Conservation (phyloP, 2,888 invertebrate species). For the Noctua pronuba region DNA sequence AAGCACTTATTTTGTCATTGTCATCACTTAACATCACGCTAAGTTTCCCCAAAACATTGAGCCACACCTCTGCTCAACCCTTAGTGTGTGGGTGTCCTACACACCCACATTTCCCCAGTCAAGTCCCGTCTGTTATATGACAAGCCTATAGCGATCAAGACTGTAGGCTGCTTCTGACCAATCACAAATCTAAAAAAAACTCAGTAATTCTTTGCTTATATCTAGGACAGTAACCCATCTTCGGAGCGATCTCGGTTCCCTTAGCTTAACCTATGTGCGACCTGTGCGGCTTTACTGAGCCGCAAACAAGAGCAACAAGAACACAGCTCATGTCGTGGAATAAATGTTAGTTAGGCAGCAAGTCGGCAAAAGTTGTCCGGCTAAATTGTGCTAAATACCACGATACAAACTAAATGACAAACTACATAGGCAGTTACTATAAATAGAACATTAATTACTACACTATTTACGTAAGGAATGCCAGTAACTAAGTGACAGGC, state of each 20-base stretch:
- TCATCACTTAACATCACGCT: neutral
- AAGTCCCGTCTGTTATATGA: neutral
- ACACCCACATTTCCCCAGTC: neutral
- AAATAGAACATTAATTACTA: slow-evolving; percentile 2
- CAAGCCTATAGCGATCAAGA: neutral
- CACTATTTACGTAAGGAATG: neutral
- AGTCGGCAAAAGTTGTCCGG: neutral
- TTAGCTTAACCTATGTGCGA: neutral
- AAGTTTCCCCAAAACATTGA: neutral
- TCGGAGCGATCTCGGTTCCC: neutral
- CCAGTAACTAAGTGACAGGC: neutral
- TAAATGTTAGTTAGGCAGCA: neutral
- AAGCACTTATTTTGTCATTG: neutral
- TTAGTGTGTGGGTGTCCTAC: neutral
- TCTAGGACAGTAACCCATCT: neutral
- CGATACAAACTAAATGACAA: neutral
- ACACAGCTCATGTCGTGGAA: neutral
- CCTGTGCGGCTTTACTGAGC: neutral
- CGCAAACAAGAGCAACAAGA: neutral
- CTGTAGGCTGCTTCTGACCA: neutral
- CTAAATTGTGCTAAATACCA: neutral
- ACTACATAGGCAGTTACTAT: neutral
- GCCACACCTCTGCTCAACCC: too few species aligned
- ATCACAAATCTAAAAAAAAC: neutral
- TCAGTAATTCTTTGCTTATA: neutral